Evolutionary conservation across 2,888 invertebrate species (phyloP), one percentile per base, ranked within the genome.

Genomic region (Hydropsyche betteni): DNA sequence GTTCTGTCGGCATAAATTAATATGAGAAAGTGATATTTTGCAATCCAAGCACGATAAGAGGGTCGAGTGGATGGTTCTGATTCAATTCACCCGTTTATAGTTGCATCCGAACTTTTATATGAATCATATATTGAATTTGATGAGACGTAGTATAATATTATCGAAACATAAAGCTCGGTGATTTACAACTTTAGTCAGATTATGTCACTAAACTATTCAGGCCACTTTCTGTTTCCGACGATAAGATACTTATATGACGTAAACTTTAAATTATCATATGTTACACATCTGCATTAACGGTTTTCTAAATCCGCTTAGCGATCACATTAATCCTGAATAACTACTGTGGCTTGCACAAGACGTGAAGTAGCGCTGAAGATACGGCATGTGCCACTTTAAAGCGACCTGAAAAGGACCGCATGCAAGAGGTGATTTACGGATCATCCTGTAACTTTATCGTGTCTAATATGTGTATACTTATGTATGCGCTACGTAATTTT

Each of bases 381-480:
- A 64, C 33, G 24, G 64, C 34, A 34, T 64, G 61, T 33, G 58
- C 58, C 64, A 64, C 72, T 76, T 73, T 73, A 76, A 74, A 70
- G 70, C 61, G 76, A 44, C 69, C 61, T 16, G 52, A 76, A 74
- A 76, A 77, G 76, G 76, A 76, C 74, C 64, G 36, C 64, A 74
- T 68, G 68, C 69, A 34, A 51, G 61, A 72, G 61, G 78, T 78
- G 78, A 78, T 78, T 76, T 78, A 78, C 74, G 78, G 73, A 36
- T 16, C 7, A 36, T 34, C 64, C 64, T 64, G 36, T 36, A 44
- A 44, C 44, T 44, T 44, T 24, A 24, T 24, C 24, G 24, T 24
- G 10, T 44, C 44, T 44, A 8, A 44, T 44, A 10, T 10, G 7
- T 44, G 6, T 55, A n/a, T 55, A 55, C 51, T 2, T 51, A 51